Conservation (phyloP, 2,888 invertebrate species). For the Drosophila gaucha region DNA sequence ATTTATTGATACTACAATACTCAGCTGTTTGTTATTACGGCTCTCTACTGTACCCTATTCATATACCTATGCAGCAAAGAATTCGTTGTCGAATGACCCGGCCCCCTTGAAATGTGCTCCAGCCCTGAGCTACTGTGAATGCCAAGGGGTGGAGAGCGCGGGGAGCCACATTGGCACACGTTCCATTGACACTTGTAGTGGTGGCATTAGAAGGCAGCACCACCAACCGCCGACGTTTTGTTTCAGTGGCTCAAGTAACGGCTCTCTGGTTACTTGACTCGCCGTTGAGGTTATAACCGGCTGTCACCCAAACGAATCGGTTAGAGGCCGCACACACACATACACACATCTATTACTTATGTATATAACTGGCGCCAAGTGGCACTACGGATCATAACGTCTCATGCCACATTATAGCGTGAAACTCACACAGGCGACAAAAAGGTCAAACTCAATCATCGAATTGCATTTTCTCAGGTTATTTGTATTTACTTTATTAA, state of each 20-base stretch:
- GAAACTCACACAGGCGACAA: conserved; percentile 5
- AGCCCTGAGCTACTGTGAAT: conserved; percentile 52
- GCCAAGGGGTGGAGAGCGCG: conserved; percentile 20
- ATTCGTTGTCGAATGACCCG: conserved; percentile 38
- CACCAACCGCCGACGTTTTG: background rate
- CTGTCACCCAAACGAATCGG: conserved; percentile 53
- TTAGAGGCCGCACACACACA: conserved; percentile 36
- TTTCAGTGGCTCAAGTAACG: conserved; percentile 38
- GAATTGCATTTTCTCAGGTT: conserved; percentile 41
- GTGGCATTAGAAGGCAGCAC: conserved; percentile 45
- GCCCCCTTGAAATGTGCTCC: conserved; percentile 32
- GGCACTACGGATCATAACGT: conserved; percentile 9
- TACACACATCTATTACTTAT: background rate
- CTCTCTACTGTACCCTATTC: background rate
- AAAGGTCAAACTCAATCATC: conserved; percentile 48
- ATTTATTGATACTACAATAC: background rate
- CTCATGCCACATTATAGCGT: background rate
- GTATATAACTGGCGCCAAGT: conserved; percentile 7
- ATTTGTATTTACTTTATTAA: background rate
- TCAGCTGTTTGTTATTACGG: background rate
- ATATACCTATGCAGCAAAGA: conserved; percentile 19
- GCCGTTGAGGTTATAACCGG: conserved; percentile 56
- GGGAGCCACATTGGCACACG: conserved; percentile 48
- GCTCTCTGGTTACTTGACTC: conserved; percentile 31
- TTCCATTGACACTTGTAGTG: conserved; percentile 48